phyloP scores from a whole-genome alignment of 2,797 vertebrate genomes.

The Enoplosus armatus region DNA sequence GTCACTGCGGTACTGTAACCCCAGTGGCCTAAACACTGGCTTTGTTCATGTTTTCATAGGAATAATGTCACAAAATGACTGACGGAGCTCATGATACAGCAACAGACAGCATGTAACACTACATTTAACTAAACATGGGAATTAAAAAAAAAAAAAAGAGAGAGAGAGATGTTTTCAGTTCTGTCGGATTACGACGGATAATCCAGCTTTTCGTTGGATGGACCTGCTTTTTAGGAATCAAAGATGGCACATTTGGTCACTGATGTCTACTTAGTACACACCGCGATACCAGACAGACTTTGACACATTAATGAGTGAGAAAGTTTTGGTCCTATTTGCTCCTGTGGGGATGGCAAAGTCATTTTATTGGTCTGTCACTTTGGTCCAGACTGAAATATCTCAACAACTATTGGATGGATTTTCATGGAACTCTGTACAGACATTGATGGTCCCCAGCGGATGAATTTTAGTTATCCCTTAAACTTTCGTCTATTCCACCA shows the following conservation, averaged over 20 bases:
- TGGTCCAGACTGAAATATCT: background rate
- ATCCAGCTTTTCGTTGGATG: constrained; percentile 37
- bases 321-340: no score
- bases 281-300: background rate
- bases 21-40: constrained; percentile 12
- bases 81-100: constrained; percentile 11
- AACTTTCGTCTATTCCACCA: background rate
- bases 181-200: constrained; percentile 44
- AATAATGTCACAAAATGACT: constrained; percentile 11
- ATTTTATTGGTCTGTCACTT: background rate
- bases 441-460: background rate
- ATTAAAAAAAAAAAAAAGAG: background rate
- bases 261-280: background rate
- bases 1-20: background rate
- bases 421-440: background rate
- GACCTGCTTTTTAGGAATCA: constrained; percentile 36
- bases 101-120: constrained; percentile 14
- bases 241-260: constrained; percentile 15
- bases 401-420: background rate
- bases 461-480: background rate
- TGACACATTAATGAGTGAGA: no score
- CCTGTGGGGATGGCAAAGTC: no score
- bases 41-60: constrained; percentile 29
- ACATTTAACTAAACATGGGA: constrained; percentile 7
- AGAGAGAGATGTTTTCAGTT: constrained; percentile 20